Conservation (phyloP, 2,113 vertebrate species). For the Illadopsis cleaveri region DNA sequence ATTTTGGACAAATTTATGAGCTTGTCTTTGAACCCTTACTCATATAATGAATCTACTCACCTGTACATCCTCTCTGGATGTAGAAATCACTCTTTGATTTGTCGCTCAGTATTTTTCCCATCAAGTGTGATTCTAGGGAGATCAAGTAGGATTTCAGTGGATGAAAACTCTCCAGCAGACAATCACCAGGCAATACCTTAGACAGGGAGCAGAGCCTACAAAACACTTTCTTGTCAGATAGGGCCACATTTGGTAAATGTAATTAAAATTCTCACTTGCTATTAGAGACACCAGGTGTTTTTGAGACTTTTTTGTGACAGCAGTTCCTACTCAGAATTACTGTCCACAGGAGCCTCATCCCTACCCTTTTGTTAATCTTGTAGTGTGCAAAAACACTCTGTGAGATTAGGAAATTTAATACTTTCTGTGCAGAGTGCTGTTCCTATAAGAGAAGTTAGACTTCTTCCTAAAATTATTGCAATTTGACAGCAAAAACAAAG, state of each 20-base stretch:
- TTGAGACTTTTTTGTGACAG: not conserved
- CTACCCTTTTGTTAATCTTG: not conserved
- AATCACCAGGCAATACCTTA: not conserved
- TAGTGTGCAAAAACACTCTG: not conserved
- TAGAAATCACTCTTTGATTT: not conserved
- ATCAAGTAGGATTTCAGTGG: conserved; percentile 24
- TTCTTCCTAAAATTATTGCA: not conserved
- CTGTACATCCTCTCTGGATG: not conserved
- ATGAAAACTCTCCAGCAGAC: conserved; percentile 4
- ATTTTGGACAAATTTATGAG: not conserved
- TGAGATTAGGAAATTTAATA: not conserved
- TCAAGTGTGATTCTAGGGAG: conserved; percentile 14
- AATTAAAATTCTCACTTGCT: not conserved
- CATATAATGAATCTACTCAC: not conserved
- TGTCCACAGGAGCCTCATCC: not conserved
- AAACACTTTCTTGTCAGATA: not conserved
- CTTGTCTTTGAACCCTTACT: not conserved
- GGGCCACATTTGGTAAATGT: not conserved
- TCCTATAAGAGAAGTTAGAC: not conserved
- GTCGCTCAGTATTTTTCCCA: not conserved
- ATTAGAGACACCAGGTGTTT: not conserved
- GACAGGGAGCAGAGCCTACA: not conserved
- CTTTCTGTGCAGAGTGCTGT: not conserved
- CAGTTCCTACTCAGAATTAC: not conserved
- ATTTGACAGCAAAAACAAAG: not conserved